Evolutionary conservation across 92 coral and sea anemone genomes (phyloP).

Genomic region (Bergia sp.): DNA sequence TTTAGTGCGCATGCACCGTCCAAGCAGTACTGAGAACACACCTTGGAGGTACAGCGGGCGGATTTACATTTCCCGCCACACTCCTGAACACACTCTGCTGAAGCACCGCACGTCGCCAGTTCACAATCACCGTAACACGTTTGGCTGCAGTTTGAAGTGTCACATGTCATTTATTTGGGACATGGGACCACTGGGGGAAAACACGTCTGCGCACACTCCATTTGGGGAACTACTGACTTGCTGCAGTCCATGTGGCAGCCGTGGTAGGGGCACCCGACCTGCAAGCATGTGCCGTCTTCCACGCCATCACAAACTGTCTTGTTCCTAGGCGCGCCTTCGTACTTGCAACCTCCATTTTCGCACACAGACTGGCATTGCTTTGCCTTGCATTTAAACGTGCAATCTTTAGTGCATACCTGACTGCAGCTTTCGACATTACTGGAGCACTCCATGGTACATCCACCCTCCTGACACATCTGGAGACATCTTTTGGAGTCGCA

Average conservation of each 20-base stretch:
- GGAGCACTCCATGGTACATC: conserved; percentile 39
- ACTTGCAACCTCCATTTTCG: conserved; percentile 14
- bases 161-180: conserved; percentile 20
- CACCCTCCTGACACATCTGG: conserved; percentile 36
- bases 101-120: conserved; percentile 32
- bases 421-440: conserved; percentile 18
- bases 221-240: not conserved
- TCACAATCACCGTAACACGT: conserved; percentile 34
- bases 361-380: conserved; percentile 21
- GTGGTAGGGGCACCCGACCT: not conserved
- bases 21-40: not conserved
- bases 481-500: conserved; percentile 45
- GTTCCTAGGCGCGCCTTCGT: not conserved
- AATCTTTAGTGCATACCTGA: conserved; percentile 19
- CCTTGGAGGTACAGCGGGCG: not conserved
- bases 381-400: conserved; percentile 44
- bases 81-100: conserved; percentile 37
- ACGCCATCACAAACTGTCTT: not conserved
- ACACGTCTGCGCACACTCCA: not conserved
- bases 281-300: not conserved
- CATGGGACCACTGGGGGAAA: not conserved
- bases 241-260: not conserved
- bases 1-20: not conserved
- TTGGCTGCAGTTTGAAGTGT: conserved; percentile 35
- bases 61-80: conserved; percentile 7